Base-by-base conservation (phyloP, 2,888 invertebrate species). In the Tenthredo livida region DNA sequence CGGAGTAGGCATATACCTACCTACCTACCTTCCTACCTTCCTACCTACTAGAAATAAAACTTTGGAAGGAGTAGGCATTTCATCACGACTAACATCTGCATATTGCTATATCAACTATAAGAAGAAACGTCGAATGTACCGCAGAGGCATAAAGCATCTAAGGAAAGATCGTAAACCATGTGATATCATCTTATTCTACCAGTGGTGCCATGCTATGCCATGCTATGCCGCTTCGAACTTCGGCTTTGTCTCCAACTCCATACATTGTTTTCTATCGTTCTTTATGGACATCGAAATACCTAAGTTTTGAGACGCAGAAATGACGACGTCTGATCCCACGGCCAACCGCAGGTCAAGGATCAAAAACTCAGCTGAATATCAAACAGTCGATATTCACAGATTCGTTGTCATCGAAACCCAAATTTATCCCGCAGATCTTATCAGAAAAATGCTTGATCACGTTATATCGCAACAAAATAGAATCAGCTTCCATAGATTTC, bases 91-190 rank as follows among this genome's bases (percentile, higher is more conserved):
- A 88, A 89, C 88, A 90, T 90, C 88, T 89, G 89, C 90, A 88
- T 88, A 88, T 88, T 89, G 87, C 87, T 88, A 87, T 90, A 89
- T 89, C 88, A 89, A 89, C 86, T 87, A 85, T 86, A 78, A 86
- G 85, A 84, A 84, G 85, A 84, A 84, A 84, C 84, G 84, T 84
- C 88, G 88, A 75, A 75, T 58, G 54, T 84, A 4, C 54, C 21
- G 9, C 29, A 87, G 89, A 87, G 89, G 89, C 89, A 90, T 91
- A 91, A 91, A 91, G 89, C 90, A 91, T 91, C 90, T 89, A 70
- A 85, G 88, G 88, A 90, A 89, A 86, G 89, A 90, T 90, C 91
- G 90, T 91, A 91, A 91, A 91, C 88, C 88, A 91, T 91, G 88
- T 90, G 91, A 91, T 91, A 91, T 91, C 91, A 91, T 91, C 91